Percentiles rank a stretch among this genome's conserved stretches.
Evolutionary conservation across 2,888 invertebrate species (phyloP).

Genomic region (Rhagonycha lutea): DNA sequence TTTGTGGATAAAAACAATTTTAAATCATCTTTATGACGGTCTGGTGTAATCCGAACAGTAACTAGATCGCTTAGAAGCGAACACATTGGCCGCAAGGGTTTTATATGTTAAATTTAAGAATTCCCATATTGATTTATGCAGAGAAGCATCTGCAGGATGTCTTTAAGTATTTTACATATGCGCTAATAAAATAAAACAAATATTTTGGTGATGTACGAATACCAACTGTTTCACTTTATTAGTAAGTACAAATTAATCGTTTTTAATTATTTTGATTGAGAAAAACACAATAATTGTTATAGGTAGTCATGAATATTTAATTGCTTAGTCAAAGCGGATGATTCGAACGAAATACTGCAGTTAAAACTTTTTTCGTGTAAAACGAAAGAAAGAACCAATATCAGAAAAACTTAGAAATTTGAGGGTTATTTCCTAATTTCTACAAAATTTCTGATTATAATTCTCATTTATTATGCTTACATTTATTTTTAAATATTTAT

Average conservation of each 20-base stretch:
- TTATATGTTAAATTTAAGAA: slow-evolving; percentile 17
- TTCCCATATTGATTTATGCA: slow-evolving; percentile 15
- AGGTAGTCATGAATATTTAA: too few species aligned
- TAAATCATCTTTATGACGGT: slow-evolving; percentile 15
- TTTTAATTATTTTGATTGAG: background rate
- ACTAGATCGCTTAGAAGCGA: slow-evolving; percentile 14
- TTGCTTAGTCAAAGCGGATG: too few species aligned
- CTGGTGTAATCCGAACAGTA: slow-evolving; percentile 15
- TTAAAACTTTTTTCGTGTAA: too few species aligned
- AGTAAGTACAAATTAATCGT: background rate
- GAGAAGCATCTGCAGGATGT: slow-evolving; percentile 11
- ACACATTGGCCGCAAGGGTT: slow-evolving; percentile 15
- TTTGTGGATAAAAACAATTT: slow-evolving; percentile 16
- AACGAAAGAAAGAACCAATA: too few species aligned
- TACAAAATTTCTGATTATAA: too few species aligned
- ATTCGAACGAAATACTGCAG: too few species aligned
- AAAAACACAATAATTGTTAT: background rate
- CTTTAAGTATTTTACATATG: slow-evolving; percentile 6
- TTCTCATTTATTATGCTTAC: too few species aligned
- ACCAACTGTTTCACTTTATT: background rate
- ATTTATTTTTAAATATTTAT: background rate
- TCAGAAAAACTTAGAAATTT: too few species aligned
- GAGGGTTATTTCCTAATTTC: too few species aligned
- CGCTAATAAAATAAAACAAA: background rate
- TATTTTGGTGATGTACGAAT: background rate